Conservation (phyloP, 2,113 vertebrate genomes). For the Corythoichthys intestinalis region DNA sequence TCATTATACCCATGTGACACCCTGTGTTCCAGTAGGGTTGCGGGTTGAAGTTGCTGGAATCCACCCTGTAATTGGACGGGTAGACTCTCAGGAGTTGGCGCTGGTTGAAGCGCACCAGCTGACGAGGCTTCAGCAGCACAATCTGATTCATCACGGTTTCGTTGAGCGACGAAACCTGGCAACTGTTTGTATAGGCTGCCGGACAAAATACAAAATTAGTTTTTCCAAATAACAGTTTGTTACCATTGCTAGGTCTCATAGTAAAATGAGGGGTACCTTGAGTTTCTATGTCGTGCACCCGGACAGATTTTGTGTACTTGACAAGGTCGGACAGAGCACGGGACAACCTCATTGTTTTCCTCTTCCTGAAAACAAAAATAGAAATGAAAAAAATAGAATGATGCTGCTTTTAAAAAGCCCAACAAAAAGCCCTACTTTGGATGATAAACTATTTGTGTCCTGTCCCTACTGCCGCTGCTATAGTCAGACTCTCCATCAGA, state of each 20-base stretch:
- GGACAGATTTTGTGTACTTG: conserved; percentile 94
- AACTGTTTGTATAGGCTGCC: conserved; percentile 75
- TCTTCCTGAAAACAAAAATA: conserved; percentile 62
- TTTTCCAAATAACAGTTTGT: not conserved
- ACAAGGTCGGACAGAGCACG: conserved; percentile 93
- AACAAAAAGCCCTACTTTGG: conserved; percentile 71
- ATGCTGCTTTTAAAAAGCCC: no score
- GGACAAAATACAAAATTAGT: conserved; percentile 1
- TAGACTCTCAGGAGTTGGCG: conserved; percentile 90
- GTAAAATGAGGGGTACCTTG: conserved; percentile 60
- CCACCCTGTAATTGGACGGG: conserved; percentile 88
- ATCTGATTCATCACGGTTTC: conserved; percentile 92
- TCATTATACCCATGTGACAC: conserved; percentile 86
- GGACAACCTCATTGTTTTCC: conserved; percentile 92
- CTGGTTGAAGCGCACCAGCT: conserved; percentile 90
- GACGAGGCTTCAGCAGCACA: conserved; percentile 81
- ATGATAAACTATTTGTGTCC: conserved; percentile 76
- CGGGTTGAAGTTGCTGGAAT: conserved; percentile 96
- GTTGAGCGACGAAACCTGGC: conserved; percentile 94
- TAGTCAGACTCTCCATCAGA: conserved; percentile 80
- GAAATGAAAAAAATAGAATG: not conserved
- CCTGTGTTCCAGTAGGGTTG: conserved; percentile 94
- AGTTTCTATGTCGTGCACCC: conserved; percentile 84
- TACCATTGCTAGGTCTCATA: not conserved
- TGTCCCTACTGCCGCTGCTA: conserved; percentile 71